phyloP scores from a whole-genome alignment of 1,140 invertebrate genomes.

The Calephelis nemesis region DNA sequence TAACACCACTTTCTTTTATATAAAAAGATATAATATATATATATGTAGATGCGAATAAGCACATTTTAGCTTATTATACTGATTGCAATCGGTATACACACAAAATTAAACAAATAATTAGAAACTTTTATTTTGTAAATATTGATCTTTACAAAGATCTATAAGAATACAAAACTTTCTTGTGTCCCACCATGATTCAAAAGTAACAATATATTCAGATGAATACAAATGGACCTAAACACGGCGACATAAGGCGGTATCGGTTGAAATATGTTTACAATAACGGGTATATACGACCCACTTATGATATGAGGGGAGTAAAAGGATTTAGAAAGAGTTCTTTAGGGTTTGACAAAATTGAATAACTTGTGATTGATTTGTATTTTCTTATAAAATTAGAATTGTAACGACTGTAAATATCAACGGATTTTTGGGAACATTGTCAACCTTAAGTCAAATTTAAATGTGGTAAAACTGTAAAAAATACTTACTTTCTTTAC shows the following conservation, averaged over 20 bases:
- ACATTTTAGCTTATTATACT: too few species aligned
- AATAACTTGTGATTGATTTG: conserved; percentile 22
- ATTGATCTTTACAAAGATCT: too few species aligned
- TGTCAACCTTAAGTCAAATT: too few species aligned
- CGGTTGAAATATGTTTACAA: conserved; percentile 66
- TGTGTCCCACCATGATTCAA: neutral
- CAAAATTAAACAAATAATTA: too few species aligned
- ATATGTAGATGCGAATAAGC: too few species aligned
- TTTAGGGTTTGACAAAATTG: conserved; percentile 40
- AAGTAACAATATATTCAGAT: conserved; percentile 48
- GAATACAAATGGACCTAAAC: conserved; percentile 59
- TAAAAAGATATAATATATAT: too few species aligned
- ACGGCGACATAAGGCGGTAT: conserved; percentile 40
- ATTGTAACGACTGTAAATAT: too few species aligned
- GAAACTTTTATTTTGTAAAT: neutral
- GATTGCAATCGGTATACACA: too few species aligned
- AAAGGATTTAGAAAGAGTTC: conserved; percentile 28
- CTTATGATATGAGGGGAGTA: conserved; percentile 51
- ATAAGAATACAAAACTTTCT: conserved; percentile 15
- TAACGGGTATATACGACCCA: conserved; percentile 49
- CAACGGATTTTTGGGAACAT: too few species aligned
- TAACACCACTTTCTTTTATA: too few species aligned
- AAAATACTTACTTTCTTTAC: too few species aligned
- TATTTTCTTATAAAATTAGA: neutral
- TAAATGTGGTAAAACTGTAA: too few species aligned